These are phyloP conservation scores for Heliconius hermathena DNA, from an alignment of 1,140 invertebrate genomes.

Conservation along the genomic window DNA sequence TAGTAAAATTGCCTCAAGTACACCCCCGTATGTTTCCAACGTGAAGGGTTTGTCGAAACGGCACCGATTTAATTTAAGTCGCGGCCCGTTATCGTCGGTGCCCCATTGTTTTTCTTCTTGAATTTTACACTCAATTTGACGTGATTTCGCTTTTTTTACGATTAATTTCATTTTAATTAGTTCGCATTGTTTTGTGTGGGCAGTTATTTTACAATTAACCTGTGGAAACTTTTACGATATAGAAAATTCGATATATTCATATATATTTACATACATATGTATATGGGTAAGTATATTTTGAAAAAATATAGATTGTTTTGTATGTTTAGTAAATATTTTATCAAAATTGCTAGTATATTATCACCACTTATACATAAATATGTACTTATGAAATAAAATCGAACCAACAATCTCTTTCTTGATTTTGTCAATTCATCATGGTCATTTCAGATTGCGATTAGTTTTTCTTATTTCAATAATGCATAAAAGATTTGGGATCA, in stretches of 20 bases:
- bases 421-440: too few relatives aligned
- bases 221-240: not conserved
- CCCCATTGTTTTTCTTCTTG: conserved; percentile 79
- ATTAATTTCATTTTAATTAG: conserved; percentile 80
- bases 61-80: conserved; percentile 78
- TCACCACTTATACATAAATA: too few relatives aligned
- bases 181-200: conserved; percentile 48
- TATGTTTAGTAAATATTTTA: too few relatives aligned
- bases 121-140: conserved; percentile 80
- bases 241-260: not conserved
- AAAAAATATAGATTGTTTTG: too few relatives aligned
- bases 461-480: not conserved
- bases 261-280: too few relatives aligned
- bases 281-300: not conserved
- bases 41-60: conserved; percentile 76
- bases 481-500: not conserved
- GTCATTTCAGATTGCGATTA: not conserved
- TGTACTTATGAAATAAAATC: not conserved
- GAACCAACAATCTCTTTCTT: not conserved
- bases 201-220: not conserved
- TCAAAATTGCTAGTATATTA: too few relatives aligned
- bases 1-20: not conserved
- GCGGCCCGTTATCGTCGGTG: conserved; percentile 70
- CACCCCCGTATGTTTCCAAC: conserved; percentile 51
- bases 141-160: conserved; percentile 72